phyloP scores from a whole-genome alignment of 2,888 invertebrate species.

The Parapristionchus giblindavisi region DNA sequence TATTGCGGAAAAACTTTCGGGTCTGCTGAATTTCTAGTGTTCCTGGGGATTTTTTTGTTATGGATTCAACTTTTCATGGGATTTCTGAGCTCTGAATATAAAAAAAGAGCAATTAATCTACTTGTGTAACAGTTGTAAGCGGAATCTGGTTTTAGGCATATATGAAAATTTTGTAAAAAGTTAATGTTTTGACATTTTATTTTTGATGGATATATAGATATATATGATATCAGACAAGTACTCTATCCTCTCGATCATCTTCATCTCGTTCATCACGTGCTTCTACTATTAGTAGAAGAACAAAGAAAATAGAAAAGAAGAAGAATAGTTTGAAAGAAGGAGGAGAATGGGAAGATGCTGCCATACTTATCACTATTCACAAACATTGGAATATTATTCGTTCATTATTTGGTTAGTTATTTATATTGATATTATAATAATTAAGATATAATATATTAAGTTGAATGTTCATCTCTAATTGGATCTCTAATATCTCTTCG shows the following conservation, averaged over 20 bases:
- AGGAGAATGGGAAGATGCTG: conserved; percentile 36
- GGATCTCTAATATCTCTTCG: conserved; percentile 15
- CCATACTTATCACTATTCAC: conserved; percentile 15
- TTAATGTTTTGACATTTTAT: no score
- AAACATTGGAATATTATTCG: conserved; percentile 1
- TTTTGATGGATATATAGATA: no score
- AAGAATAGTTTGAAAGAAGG: conserved; percentile 30
- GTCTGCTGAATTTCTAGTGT: no score
- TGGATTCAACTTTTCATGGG: no score
- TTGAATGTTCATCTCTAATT: neutral
- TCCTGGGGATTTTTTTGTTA: no score
- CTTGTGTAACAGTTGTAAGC: no score
- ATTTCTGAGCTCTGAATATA: no score
- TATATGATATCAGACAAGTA: conserved; percentile 29
- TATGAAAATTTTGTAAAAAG: no score
- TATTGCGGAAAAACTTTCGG: no score
- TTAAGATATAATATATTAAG: neutral
- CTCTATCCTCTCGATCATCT: conserved; percentile 13
- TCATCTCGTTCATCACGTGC: conserved; percentile 26
- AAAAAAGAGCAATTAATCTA: no score
- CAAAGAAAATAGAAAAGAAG: conserved; percentile 36
- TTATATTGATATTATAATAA: neutral
- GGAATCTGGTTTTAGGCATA: no score
- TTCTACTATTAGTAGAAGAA: conserved; percentile 31
- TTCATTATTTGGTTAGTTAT: conserved; percentile 12